Conservation (phyloP, 2,113 vertebrate species). For the Indicator indicator region DNA sequence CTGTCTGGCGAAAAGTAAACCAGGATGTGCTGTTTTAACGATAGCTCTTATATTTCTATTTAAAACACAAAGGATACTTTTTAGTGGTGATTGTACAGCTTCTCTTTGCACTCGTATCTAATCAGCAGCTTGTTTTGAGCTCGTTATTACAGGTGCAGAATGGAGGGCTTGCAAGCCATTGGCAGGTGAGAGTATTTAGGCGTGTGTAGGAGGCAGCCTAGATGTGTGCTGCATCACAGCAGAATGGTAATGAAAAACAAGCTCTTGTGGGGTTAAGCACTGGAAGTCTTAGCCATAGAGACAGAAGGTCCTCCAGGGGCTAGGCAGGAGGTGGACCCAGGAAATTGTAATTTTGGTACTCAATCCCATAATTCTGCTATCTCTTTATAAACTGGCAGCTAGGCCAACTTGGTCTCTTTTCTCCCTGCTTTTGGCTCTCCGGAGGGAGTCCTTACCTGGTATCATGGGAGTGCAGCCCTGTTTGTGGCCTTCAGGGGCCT, state of each 20-base stretch:
- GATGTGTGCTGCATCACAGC: neutral
- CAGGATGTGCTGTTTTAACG: neutral
- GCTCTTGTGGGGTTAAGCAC: too few species aligned
- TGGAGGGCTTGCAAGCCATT: neutral
- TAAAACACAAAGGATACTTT: neutral
- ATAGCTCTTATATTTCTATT: neutral
- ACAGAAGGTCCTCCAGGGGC: too few species aligned
- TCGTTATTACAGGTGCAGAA: neutral
- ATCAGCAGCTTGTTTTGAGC: neutral
- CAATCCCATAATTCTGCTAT: too few species aligned
- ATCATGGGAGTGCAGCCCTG: too few species aligned
- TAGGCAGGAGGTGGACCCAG: too few species aligned
- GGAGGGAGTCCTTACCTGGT: too few species aligned
- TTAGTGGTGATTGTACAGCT: neutral
- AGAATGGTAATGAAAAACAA: neutral
- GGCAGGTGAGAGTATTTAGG: neutral
- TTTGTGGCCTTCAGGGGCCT: too few species aligned
- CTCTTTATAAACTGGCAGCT: too few species aligned
- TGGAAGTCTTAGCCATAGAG: too few species aligned
- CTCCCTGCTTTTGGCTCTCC: too few species aligned
- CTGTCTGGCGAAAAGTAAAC: neutral
- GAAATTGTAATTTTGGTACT: too few species aligned
- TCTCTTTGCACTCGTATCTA: neutral
- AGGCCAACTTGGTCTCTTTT: too few species aligned
- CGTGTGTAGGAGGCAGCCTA: neutral